Base-by-base conservation (phyloP, 2,888 invertebrate species). In the Stegana nigrithorax region DNA sequence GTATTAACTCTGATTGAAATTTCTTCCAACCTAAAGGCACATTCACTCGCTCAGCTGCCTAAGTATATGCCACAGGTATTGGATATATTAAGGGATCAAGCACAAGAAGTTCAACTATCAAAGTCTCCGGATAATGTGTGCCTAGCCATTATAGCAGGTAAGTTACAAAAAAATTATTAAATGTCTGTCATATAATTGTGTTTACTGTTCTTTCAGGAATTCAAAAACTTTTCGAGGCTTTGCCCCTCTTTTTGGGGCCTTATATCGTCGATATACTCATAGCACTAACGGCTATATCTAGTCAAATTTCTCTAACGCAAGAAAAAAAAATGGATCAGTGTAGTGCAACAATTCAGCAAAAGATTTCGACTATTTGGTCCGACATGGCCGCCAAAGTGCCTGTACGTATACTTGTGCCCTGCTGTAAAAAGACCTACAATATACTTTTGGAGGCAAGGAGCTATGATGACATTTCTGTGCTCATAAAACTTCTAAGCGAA, bases 161-260 rank as follows among this genome's bases (percentile, higher is more conserved):
- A 73, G 77, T 59, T 25, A 50, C 19, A 8, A n/a, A n/a, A n/a
- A n/a, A n/a, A n/a, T n/a, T n/a, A n/a, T n/a, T n/a, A n/a, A n/a
- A n/a, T n/a, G n/a, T n/a, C n/a, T n/a, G n/a, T n/a, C n/a, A n/a
- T n/a, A n/a, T n/a, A n/a, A n/a, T n/a, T n/a, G n/a, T n/a, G n/a
- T n/a, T 12, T 2, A 4, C 4, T 47, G 27, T 32, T 2, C 0
- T 51, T 23, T 36, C 39, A 83, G 91, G 93, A 0, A 86, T 95
- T 29, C 90, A 92, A 64, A 95, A 94, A 84, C 90, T 97, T 42
- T 89, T 96, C 4, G 93, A 94, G 79, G 91, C 92, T 25, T 83
- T 97, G 44, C 91, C 94, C 0, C 87, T 92, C 39, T 97, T 97
- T 82, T 83, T 97, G 67, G 95, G 94, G 66, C 93, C 95, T 0